Evolutionary conservation across 1,140 invertebrate species (phyloP).

Genomic region (Drusus annulatus): DNA sequence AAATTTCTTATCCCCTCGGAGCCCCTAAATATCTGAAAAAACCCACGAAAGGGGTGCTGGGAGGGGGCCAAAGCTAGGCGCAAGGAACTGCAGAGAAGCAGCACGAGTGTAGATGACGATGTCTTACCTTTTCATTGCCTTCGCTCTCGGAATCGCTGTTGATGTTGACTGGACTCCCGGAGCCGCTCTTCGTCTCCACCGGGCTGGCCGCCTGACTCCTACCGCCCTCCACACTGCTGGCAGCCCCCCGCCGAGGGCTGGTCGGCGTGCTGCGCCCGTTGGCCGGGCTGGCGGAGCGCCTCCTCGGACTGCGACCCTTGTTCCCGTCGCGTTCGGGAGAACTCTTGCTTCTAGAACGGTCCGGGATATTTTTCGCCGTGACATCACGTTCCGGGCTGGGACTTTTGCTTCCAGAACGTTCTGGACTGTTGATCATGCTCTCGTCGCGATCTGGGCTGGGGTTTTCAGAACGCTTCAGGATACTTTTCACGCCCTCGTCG

Average conservation of each 20-base stretch:
- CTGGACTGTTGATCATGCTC: not conserved
- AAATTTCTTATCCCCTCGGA: no score
- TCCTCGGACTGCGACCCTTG: not conserved
- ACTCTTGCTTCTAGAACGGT: no score
- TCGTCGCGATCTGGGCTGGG: not conserved
- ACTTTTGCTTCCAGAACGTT: not conserved
- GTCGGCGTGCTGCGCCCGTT: not conserved
- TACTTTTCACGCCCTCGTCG: not conserved
- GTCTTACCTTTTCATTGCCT: not conserved
- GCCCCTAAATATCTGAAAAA: no score
- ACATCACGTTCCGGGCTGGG: not conserved
- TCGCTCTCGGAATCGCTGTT: conserved; percentile 17
- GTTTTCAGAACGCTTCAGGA: not conserved
- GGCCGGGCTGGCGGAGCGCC: not conserved
- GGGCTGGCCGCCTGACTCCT: conserved; percentile 7
- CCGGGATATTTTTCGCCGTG: not conserved
- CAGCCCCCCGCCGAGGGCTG: not conserved
- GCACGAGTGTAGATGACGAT: no score
- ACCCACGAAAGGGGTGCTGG: no score
- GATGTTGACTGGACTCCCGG: not conserved
- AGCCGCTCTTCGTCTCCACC: conserved; percentile 11
- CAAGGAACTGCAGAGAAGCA: no score
- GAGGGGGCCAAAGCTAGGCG: no score
- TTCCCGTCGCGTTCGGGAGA: no score
- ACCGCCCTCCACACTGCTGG: not conserved